Percentiles rank a stretch among this genome's conserved stretches.
These are phyloP conservation scores for Bactericera cockerelli DNA, from an alignment of 1,140 invertebrate species.

Conservation along the genomic window DNA sequence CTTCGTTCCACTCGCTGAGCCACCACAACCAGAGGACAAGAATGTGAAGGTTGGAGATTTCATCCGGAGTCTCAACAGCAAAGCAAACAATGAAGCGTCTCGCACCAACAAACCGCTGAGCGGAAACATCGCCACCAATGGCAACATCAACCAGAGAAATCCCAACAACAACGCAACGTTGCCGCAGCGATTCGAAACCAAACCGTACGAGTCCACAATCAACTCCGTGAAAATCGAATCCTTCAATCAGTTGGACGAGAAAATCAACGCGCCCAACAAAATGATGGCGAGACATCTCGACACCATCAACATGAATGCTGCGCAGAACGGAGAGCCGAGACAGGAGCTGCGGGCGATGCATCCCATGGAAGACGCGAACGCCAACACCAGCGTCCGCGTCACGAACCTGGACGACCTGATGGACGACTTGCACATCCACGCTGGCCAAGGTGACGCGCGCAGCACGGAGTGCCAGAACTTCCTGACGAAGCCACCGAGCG, in stretches of 20 bases:
- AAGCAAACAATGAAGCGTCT: not conserved
- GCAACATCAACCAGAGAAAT: not conserved
- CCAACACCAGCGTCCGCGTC: not conserved
- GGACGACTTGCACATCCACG: not conserved
- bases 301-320: not conserved
- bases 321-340: too few relatives aligned
- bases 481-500: too few relatives aligned
- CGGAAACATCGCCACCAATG: not conserved
- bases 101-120: not conserved
- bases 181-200: not conserved
- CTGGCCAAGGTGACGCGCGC: not conserved
- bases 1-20: not conserved
- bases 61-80: not conserved
- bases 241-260: not conserved
- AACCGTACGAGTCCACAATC: not conserved
- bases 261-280: not conserved
- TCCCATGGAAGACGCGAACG: not conserved
- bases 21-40: not conserved
- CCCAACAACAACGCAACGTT: not conserved
- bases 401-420: not conserved
- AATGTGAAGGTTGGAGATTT: not conserved
- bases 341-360: too few relatives aligned
- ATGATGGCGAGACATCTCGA: not conserved
- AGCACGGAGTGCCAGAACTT: not conserved
- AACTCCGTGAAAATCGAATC: conserved; percentile 4